Conservation (phyloP, 2,113 vertebrate species). For the Neopipo cinnamomea region DNA sequence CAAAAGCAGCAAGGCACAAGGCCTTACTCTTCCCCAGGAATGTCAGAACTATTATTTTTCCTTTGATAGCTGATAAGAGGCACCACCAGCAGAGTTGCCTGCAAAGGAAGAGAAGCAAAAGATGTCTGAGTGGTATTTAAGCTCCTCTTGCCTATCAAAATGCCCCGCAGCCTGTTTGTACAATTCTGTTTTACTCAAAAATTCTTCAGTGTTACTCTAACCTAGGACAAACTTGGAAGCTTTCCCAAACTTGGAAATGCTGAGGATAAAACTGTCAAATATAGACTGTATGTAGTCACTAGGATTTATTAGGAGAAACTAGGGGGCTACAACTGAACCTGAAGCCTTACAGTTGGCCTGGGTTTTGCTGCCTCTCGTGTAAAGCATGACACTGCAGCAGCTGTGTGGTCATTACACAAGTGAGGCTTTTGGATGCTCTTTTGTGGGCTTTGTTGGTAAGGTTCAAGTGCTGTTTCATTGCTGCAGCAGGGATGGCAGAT, state of each 20-base stretch:
- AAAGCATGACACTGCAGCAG: neutral
- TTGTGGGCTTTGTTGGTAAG: neutral
- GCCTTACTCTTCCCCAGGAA: neutral
- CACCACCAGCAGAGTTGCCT: neutral
- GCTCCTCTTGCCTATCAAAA: neutral
- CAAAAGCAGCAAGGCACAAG: neutral
- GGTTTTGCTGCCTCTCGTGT: neutral
- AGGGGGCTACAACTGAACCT: neutral
- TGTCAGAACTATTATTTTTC: neutral
- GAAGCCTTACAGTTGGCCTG: neutral
- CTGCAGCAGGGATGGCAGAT: neutral
- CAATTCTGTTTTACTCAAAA: neutral
- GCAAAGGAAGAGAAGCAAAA: neutral
- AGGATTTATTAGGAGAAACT: neutral
- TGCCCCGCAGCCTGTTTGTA: neutral
- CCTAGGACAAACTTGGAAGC: neutral
- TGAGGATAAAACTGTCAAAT: neutral
- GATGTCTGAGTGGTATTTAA: neutral
- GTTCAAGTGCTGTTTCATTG: neutral
- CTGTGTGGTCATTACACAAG: neutral
- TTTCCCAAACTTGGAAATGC: neutral
- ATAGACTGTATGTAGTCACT: neutral
- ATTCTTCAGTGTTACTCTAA: neutral
- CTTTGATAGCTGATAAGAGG: neutral
- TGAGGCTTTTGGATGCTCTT: neutral